phyloP scores from a whole-genome alignment of 1,140 invertebrate species.

The Zaprionus gabonicus region DNA sequence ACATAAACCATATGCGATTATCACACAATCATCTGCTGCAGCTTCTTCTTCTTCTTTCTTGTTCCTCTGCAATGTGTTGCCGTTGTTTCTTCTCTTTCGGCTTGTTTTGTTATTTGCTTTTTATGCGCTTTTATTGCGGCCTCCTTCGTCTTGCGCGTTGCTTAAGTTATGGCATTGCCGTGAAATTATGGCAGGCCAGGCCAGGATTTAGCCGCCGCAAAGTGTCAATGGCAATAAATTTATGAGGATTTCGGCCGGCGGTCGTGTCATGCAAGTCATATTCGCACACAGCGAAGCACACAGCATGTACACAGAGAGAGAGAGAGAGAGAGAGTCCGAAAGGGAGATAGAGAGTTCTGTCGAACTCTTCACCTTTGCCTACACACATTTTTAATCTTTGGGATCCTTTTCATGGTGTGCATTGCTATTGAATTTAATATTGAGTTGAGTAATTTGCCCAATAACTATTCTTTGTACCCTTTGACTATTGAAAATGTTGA shows the following conservation, averaged over 20 bases:
- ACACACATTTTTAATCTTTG: not conserved
- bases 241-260: conserved; percentile 68
- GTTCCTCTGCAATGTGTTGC: conserved; percentile 1
- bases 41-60: conserved; percentile 20
- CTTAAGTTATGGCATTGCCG: conserved; percentile 69
- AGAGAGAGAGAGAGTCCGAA: not conserved
- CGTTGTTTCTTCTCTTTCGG: conserved; percentile 26
- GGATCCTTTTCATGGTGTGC: not conserved
- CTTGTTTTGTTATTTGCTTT: conserved; percentile 62
- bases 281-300: conserved; percentile 4
- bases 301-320: conserved; percentile 9
- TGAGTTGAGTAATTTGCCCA: not conserved
- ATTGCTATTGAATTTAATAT: no score
- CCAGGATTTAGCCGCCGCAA: conserved; percentile 58
- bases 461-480: not conserved
- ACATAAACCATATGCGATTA: conserved; percentile 81
- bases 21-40: conserved; percentile 67
- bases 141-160: conserved; percentile 23
- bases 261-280: conserved; percentile 55
- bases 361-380: conserved; percentile 40
- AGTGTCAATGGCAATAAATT: conserved; percentile 76
- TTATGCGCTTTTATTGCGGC: conserved; percentile 74
- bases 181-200: conserved; percentile 55
- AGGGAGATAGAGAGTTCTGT: not conserved
- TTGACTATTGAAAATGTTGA: not conserved